phyloP scores from a whole-genome alignment of 2,888 invertebrate species.

The Hartigia nigra region DNA sequence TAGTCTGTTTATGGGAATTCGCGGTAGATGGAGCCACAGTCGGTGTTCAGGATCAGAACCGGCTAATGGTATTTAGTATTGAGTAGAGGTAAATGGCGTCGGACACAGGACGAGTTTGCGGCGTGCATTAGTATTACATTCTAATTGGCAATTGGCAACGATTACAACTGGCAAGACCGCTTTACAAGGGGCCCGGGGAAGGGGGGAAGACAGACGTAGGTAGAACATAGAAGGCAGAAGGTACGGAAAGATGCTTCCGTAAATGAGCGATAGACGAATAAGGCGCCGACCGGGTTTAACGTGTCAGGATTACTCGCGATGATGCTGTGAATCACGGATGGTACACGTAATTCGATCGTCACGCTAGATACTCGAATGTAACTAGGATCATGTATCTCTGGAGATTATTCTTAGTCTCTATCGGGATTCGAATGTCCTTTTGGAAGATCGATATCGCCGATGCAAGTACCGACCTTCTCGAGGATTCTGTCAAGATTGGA shows the following conservation, averaged over 20 bases:
- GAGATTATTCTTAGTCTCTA: conserved; percentile 25
- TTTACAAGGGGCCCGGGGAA: not conserved
- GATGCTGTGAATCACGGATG: not conserved
- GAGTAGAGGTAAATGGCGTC: not conserved
- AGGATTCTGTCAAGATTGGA: conserved; percentile 71
- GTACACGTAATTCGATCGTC: not conserved
- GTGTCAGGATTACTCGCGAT: not conserved
- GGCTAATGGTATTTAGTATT: not conserved
- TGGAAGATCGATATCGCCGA: conserved; percentile 28
- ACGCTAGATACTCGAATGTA: not conserved
- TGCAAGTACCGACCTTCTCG: conserved; percentile 17
- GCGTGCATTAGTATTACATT: not conserved
- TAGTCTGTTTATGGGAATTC: not conserved
- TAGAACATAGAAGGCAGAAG: not conserved
- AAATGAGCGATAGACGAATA: not conserved
- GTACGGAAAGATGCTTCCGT: not conserved
- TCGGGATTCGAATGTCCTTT: conserved; percentile 23
- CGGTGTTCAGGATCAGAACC: not conserved
- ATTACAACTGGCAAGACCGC: not conserved
- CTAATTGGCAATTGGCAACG: not conserved
- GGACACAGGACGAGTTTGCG: not conserved
- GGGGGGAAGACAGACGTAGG: not conserved
- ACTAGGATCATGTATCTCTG: conserved; percentile 29
- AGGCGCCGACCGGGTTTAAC: not conserved
- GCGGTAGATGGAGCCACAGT: not conserved